A percentile compares a stretch with the other conserved stretches of the same genome.
Conservation (phyloP, 2,797 vertebrate genomes). For the Gadopsis bispinosus region DNA sequence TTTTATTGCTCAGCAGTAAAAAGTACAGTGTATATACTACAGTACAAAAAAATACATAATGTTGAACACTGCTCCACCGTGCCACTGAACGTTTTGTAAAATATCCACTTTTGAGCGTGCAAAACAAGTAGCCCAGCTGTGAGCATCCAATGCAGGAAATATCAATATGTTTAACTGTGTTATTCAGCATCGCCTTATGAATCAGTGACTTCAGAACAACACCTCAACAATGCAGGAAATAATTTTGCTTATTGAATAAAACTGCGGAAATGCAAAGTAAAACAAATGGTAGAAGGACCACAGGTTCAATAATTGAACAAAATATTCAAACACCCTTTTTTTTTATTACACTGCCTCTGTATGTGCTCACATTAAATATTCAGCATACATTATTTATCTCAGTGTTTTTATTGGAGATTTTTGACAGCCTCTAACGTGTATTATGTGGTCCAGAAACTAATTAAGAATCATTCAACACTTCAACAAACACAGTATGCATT, state of each 20-base stretch:
- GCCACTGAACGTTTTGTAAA: constrained; percentile 77
- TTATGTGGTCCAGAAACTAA: constrained; percentile 64
- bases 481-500: constrained; percentile 67
- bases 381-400: constrained; percentile 71
- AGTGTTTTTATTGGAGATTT: constrained; percentile 60
- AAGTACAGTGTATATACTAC: constrained; percentile 89
- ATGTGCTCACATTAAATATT: constrained; percentile 79
- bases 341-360: constrained; percentile 58
- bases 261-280: constrained; percentile 73
- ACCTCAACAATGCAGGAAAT: constrained; percentile 60
- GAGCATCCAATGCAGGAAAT: constrained; percentile 70
- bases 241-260: constrained; percentile 72
- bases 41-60: constrained; percentile 85
- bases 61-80: constrained; percentile 81
- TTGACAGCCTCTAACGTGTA: constrained; percentile 59
- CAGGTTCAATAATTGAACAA: constrained; percentile 59
- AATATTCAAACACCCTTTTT: constrained; percentile 46
- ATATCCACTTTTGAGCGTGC: constrained; percentile 78
- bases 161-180: constrained; percentile 55
- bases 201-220: constrained; percentile 54
- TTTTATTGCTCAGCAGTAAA: constrained; percentile 90
- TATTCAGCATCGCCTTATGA: constrained; percentile 46
- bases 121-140: constrained; percentile 77
- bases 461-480: constrained; percentile 69
- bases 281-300: constrained; percentile 73